A percentile compares a stretch with the other conserved stretches of the same genome.
Evolutionary conservation across 2,113 vertebrate genomes (phyloP).

Genomic region (Halichoerus grypus): DNA sequence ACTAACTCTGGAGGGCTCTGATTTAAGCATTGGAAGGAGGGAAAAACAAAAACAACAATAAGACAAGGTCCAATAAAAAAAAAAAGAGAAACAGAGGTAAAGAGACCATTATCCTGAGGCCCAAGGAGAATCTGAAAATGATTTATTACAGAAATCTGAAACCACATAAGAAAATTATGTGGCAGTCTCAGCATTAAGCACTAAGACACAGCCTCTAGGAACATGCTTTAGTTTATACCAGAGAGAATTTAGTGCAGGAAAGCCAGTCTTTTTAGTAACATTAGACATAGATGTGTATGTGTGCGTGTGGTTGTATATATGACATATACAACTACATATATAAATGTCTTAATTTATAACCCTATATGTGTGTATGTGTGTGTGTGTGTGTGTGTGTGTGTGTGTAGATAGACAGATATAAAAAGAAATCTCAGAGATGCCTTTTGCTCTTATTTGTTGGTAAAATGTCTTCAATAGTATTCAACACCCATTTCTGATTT

Average conservation of each 20-base stretch:
- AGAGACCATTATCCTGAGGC: background rate
- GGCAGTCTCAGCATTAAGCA: background rate
- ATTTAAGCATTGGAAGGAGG: background rate
- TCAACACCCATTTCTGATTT: background rate
- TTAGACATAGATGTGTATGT: background rate
- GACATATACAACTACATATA: background rate
- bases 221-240: background rate
- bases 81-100: background rate
- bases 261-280: background rate
- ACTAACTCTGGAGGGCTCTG: background rate
- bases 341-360: background rate
- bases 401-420: background rate
- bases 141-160: conserved; percentile 20
- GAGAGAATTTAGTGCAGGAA: background rate
- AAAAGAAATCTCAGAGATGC: background rate
- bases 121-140: background rate
- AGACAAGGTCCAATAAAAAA: background rate
- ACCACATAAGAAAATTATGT: background rate
- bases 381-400: too few species aligned
- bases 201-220: background rate
- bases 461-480: background rate
- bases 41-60: background rate
- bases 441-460: background rate
- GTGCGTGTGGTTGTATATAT: background rate
- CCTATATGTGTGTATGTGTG: background rate